A percentile compares a stretch with the other conserved stretches of the same genome.
Conservation (phyloP, 92 coral and sea anemone genomes). For the Parazoanthus darwini region DNA sequence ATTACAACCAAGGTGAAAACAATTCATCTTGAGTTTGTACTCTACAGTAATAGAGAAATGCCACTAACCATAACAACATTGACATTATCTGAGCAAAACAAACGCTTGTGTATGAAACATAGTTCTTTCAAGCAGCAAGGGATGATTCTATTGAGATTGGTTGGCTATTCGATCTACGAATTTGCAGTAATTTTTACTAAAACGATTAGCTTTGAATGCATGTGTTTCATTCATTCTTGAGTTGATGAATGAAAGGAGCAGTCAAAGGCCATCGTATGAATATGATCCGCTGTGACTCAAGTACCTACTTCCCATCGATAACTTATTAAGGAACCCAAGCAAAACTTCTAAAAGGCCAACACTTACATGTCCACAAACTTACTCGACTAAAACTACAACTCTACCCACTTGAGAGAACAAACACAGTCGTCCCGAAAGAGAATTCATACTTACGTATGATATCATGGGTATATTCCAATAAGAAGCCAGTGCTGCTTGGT, state of each 20-base stretch:
- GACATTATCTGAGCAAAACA: not conserved
- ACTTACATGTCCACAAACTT: not conserved
- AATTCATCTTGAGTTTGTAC: not conserved
- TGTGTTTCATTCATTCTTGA: too few species aligned
- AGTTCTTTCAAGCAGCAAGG: not conserved
- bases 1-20: not conserved
- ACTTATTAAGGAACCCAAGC: not conserved
- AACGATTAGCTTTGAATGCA: not conserved
- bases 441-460: conserved; percentile 84
- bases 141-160: too few species aligned
- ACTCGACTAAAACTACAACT: not conserved
- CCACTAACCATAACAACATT: not conserved
- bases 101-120: not conserved
- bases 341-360: conserved; percentile 10
- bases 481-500: conserved; percentile 76
- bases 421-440: conserved; percentile 5
- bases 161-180: not conserved
- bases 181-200: too few species aligned
- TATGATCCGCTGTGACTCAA: not conserved
- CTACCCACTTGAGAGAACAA: not conserved
- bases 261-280: too few species aligned
- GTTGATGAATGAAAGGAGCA: not conserved
- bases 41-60: not conserved
- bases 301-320: not conserved
- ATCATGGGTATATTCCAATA: conserved; percentile 78